phyloP scores from a whole-genome alignment of 1,140 invertebrate species.

The Asobara japonica region DNA sequence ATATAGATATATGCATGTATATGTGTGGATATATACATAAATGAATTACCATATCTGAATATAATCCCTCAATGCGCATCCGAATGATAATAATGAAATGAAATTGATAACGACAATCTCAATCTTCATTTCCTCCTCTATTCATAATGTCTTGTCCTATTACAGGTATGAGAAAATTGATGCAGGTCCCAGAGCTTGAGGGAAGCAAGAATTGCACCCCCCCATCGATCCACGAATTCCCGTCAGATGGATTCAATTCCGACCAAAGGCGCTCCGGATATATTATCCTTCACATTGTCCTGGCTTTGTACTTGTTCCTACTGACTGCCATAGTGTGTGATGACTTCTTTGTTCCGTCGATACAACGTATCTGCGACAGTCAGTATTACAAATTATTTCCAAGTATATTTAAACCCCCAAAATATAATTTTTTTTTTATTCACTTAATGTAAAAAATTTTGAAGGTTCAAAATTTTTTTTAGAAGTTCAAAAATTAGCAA shows the following conservation, averaged over 20 bases:
- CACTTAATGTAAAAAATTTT: too few relatives aligned
- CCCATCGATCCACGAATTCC: conserved; percentile 68
- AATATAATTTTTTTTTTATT: too few relatives aligned
- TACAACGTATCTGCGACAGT: conserved; percentile 71
- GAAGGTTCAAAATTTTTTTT: too few relatives aligned
- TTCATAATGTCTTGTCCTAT: neutral
- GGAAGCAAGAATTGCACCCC: conserved; percentile 61
- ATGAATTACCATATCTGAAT: too few relatives aligned
- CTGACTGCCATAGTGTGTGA: conserved; percentile 71
- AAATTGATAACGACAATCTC: too few relatives aligned
- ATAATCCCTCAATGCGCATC: too few relatives aligned
- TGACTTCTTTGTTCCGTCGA: conserved; percentile 71
- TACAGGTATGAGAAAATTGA: conserved; percentile 52
- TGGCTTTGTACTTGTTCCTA: conserved; percentile 70
- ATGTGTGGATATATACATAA: too few relatives aligned
- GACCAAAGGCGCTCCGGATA: conserved; percentile 63
- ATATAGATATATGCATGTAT: too few relatives aligned
- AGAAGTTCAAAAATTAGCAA: too few relatives aligned
- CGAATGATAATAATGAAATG: too few relatives aligned
- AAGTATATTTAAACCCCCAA: too few relatives aligned
- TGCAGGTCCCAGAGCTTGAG: conserved; percentile 38
- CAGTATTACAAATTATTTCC: conserved; percentile 44
- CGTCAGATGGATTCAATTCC: conserved; percentile 66
- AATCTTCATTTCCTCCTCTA: conserved; percentile 55
- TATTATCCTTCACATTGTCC: conserved; percentile 67